Base-by-base conservation (phyloP, 2,888 invertebrate species). In the Platerodrilus igneus region DNA sequence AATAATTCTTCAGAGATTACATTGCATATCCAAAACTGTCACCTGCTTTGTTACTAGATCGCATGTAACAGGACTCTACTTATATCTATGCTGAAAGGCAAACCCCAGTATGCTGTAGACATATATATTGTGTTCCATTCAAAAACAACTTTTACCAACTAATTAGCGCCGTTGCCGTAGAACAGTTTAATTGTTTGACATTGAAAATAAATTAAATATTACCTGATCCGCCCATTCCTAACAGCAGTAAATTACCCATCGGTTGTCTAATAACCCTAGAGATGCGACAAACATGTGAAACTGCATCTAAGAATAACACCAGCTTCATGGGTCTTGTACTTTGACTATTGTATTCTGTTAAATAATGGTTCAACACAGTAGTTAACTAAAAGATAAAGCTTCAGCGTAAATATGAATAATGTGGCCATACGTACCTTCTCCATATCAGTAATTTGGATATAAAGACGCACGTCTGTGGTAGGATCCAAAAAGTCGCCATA, bases 171-270 rank as follows among this genome's bases (percentile, higher is more conserved):
- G n/a, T n/a, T n/a, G n/a, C n/a, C n/a, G n/a, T n/a, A n/a, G n/a
- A n/a, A n/a, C n/a, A n/a, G n/a, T n/a, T n/a, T n/a, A n/a, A n/a
- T n/a, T n/a, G n/a, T n/a, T n/a, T n/a, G n/a, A n/a, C n/a, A n/a
- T n/a, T n/a, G n/a, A n/a, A n/a, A n/a, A n/a, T n/a, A n/a, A n/a
- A n/a, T n/a, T n/a, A n/a, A n/a, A n/a, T n/a, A n/a, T 67, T 65
- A 74, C 87, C 92, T 18, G 89, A 90, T 6, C 92, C 92, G 3
- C 89, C 89, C 71, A 91, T 81, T 9, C 92, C 92, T 33, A 81
- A 77, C 11, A 91, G 69, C 32, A 92, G 65, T 0, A 83, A 87
- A 62, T 90, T 89, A 16, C 91, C 90, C 66, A 86, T 79, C 1
- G 88, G 86, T 59, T 90, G 90, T 1, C 87, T 72, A 55, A 91